Evolutionary conservation across 30 jellyfish, hydroid and myxozoan genomes (phyloP).

Genomic region (Chironex yamaguchii): DNA sequence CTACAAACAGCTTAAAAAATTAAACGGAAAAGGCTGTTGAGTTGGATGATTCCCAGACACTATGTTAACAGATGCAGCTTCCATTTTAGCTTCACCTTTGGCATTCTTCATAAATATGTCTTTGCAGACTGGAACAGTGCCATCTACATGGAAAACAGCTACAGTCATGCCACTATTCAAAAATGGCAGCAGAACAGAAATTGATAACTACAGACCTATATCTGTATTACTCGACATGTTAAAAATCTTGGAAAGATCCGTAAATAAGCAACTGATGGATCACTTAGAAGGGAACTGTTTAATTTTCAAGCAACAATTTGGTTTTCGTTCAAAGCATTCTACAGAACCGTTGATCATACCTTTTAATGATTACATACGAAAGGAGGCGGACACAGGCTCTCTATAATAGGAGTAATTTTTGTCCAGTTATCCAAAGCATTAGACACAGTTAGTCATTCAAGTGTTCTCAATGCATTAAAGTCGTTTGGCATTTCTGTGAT

Average conservation of each 20-base stretch:
- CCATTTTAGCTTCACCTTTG: constrained; percentile 51
- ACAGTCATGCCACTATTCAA: constrained; percentile 65
- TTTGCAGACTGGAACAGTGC: constrained; percentile 47
- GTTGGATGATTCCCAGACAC: constrained; percentile 20
- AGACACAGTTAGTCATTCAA: constrained; percentile 74
- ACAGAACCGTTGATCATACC: no score
- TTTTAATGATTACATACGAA: no score
- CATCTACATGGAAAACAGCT: constrained; percentile 75
- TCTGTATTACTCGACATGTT: constrained; percentile 67
- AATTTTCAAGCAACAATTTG: constrained; percentile 63
- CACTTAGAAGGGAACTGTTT: constrained; percentile 60
- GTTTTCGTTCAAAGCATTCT: no score
- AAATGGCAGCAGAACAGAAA: constrained; percentile 51
- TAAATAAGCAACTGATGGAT: constrained; percentile 73
- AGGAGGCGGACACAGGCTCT: no score
- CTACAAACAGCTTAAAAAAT: constrained; percentile 28
- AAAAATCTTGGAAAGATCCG: constrained; percentile 60
- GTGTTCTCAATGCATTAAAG: constrained; percentile 57
- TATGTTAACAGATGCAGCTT: constrained; percentile 49
- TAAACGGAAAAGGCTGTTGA: constrained; percentile 62
- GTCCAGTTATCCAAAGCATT: no score
- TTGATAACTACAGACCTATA: constrained; percentile 69
- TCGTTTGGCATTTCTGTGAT: constrained; percentile 61
- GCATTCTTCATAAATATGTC: constrained; percentile 24
- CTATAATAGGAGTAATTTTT: no score